These are phyloP conservation scores for Numida meleagris DNA, from an alignment of 2,113 vertebrate species.

Conservation along the genomic window DNA sequence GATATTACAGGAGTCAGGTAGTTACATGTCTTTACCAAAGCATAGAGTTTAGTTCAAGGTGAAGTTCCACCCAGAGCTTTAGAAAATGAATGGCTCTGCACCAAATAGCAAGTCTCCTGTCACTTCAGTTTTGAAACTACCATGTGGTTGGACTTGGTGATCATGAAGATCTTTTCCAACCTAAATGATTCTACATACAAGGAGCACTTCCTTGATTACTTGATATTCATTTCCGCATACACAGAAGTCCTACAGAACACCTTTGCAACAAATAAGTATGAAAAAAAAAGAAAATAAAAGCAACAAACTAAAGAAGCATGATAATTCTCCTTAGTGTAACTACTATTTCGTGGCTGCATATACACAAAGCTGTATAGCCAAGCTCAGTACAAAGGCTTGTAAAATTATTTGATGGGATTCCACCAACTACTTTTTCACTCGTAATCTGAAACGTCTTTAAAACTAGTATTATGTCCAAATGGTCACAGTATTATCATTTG, in stretches of 20 bases:
- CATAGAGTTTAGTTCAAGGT: neutral
- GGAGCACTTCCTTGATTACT: rapidly evolving
- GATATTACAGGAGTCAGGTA: neutral
- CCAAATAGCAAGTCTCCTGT: neutral
- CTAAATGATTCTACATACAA: rapidly evolving
- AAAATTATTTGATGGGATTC: neutral
- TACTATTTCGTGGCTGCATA: rapidly evolving
- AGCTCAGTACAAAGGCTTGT: neutral
- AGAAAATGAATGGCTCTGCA: neutral
- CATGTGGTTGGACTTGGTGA: neutral
- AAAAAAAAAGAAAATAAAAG: neutral
- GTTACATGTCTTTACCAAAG: neutral
- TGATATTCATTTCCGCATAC: neutral
- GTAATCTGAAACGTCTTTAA: neutral
- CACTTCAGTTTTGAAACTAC: neutral
- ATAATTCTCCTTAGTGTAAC: neutral
- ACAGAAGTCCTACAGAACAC: neutral
- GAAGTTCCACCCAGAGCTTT: neutral
- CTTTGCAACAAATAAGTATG: neutral
- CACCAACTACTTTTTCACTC: neutral
- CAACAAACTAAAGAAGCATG: neutral
- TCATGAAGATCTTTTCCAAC: neutral
- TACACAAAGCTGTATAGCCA: neutral
- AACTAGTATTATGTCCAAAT: neutral
- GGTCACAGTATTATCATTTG: neutral